A percentile compares a stretch with the other conserved stretches of the same genome.
phyloP scores from a whole-genome alignment of 2,113 vertebrate genomes.

The Melanotaenia duboulayi region DNA sequence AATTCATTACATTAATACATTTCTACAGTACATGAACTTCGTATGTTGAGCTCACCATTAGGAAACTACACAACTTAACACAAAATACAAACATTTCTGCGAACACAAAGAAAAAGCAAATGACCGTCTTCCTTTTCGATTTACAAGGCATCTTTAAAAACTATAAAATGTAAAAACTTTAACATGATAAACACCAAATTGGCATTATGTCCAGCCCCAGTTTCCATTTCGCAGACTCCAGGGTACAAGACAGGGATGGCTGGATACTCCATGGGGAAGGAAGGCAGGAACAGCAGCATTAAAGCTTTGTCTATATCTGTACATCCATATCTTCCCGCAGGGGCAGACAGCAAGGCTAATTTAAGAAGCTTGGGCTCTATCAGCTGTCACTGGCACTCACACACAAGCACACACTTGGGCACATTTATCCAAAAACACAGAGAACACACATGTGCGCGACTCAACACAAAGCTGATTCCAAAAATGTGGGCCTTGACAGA shows the following conservation, averaged over 20 bases:
- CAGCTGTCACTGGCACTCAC: slow-evolving; percentile 67
- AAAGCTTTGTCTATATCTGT: slow-evolving; percentile 47
- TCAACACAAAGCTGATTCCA: slow-evolving; percentile 55
- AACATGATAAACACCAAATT: slow-evolving; percentile 39
- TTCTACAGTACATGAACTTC: slow-evolving; percentile 18
- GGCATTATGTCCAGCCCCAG: slow-evolving; percentile 13
- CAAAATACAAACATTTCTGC: background rate
- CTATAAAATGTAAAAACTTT: slow-evolving; percentile 21
- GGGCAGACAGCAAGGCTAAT: slow-evolving; percentile 70
- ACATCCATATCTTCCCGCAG: slow-evolving; percentile 58
- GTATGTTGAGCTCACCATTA: slow-evolving; percentile 7
- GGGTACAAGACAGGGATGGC: slow-evolving; percentile 16
- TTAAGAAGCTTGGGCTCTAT: slow-evolving; percentile 73
- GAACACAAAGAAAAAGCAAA: slow-evolving; percentile 18
- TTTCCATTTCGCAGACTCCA: slow-evolving; percentile 33
- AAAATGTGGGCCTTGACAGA: slow-evolving; percentile 71
- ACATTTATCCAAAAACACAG: slow-evolving; percentile 53
- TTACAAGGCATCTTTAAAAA: slow-evolving; percentile 35
- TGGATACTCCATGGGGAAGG: slow-evolving; percentile 13
- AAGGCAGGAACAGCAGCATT: slow-evolving; percentile 30
- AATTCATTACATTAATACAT: slow-evolving; percentile 20
- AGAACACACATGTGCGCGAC: slow-evolving; percentile 2
- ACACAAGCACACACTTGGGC: slow-evolving; percentile 45
- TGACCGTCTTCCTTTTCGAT: slow-evolving; percentile 4
- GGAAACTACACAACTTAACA: slow-evolving; percentile 29